Evolutionary conservation across 2,797 vertebrate species (phyloP).

Genomic region (Eremophila alpestris): DNA sequence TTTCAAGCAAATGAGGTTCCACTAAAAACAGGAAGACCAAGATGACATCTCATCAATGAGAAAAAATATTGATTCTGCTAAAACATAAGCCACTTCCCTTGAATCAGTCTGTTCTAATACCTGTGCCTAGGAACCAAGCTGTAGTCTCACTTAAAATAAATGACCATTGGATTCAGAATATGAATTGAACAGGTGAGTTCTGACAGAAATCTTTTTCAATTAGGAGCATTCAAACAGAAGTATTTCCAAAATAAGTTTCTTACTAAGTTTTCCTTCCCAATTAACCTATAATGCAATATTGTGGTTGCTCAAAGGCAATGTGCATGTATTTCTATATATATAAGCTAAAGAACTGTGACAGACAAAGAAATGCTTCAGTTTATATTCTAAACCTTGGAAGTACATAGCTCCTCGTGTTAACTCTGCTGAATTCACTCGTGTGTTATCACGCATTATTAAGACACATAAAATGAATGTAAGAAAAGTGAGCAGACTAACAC

Average conservation of each 20-base stretch:
- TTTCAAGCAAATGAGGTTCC: background rate
- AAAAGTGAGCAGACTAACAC: constrained; percentile 59
- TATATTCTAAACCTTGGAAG: constrained; percentile 21
- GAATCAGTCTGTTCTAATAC: background rate
- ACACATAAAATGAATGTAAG: constrained; percentile 39
- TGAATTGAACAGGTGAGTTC: background rate
- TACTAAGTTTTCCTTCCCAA: background rate
- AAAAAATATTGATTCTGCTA: background rate
- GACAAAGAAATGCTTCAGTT: background rate
- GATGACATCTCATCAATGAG: background rate
- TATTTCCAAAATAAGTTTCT: background rate
- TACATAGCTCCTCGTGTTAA: constrained; percentile 27
- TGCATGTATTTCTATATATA: background rate
- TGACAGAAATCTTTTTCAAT: background rate
- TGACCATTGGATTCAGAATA: background rate
- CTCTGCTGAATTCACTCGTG: constrained; percentile 31
- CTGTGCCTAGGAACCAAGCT: background rate
- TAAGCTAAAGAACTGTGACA: background rate
- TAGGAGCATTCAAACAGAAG: background rate
- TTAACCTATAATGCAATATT: background rate
- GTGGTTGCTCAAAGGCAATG: background rate
- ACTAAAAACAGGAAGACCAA: background rate
- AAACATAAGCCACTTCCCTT: background rate
- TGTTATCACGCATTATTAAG: constrained; percentile 58
- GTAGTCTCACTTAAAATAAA: background rate